phyloP scores from a whole-genome alignment of 2,113 vertebrate species.

The Nyctereutes procyonoides region DNA sequence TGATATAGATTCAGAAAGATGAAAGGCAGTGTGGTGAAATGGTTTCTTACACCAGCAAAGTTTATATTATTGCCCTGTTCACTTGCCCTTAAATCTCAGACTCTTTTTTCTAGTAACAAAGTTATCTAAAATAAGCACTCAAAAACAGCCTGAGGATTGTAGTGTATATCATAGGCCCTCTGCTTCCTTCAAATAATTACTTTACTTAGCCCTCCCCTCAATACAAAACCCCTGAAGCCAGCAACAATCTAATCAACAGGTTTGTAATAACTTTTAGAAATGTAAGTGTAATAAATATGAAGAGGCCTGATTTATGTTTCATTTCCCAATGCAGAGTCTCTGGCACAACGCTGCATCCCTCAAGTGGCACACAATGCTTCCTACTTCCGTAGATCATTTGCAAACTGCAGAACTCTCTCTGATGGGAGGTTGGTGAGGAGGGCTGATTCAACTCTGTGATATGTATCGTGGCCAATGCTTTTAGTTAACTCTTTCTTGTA shows the following conservation, averaged over 20 bases:
- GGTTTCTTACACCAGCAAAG: background rate
- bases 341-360: background rate
- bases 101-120: constrained; percentile 64
- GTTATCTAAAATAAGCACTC: constrained; percentile 73
- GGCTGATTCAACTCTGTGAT: background rate
- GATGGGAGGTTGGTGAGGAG: background rate
- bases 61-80: constrained; percentile 20
- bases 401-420: background rate
- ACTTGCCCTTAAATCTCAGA: constrained; percentile 54
- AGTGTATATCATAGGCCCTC: background rate
- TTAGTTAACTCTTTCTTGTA: background rate
- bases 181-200: constrained; percentile 68
- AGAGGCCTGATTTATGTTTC: constrained; percentile 71
- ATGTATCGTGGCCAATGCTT: background rate
- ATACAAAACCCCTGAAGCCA: constrained; percentile 68
- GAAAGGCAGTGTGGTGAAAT: background rate
- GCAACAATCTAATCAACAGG: constrained; percentile 67
- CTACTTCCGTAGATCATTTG: constrained; percentile 24
- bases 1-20: background rate
- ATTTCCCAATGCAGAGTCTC: constrained; percentile 68
- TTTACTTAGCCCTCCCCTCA: constrained; percentile 65
- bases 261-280: constrained; percentile 75
- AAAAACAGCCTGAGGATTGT: constrained; percentile 65
- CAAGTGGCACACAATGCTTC: constrained; percentile 11
- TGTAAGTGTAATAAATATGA: constrained; percentile 73